Evolutionary conservation across 1,140 invertebrate genomes (phyloP).

Genomic region (Laupala kohalensis): DNA sequence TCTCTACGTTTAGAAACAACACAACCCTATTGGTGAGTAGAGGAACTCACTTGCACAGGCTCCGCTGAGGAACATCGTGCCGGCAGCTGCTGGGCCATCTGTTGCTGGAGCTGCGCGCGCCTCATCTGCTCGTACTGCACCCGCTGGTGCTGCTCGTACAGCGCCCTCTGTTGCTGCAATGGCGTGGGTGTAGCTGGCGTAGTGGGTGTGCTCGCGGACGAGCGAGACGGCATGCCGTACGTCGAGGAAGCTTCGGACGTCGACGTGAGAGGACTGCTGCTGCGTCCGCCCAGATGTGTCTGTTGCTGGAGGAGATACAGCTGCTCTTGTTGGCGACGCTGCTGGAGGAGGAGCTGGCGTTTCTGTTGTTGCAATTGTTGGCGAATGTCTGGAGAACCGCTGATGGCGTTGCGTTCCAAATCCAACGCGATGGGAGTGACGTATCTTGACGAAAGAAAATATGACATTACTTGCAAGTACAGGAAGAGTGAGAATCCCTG

Average conservation of each 20-base stretch:
- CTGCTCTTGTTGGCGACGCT: background rate
- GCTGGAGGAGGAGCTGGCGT: background rate
- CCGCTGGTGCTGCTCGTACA: background rate
- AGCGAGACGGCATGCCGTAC: background rate
- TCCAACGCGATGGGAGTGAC: background rate
- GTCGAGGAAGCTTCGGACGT: background rate
- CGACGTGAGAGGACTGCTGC: background rate
- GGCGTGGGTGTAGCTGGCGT: background rate
- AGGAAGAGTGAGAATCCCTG: too few relatives aligned
- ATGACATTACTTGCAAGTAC: too few relatives aligned
- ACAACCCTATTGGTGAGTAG: too few relatives aligned
- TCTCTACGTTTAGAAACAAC: too few relatives aligned
- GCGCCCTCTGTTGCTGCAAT: too few relatives aligned
- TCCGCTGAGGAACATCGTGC: background rate
- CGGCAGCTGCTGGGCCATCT: background rate
- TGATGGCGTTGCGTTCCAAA: background rate
- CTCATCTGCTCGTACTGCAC: too few relatives aligned
- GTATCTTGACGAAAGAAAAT: background rate
- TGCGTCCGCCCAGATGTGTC: background rate
- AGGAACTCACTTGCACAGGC: background rate
- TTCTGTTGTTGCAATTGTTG: slow-evolving; percentile 3
- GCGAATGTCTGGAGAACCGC: slow-evolving; percentile 4
- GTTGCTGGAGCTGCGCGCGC: slow-evolving; percentile 1
- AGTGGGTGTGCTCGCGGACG: background rate
- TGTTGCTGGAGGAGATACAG: background rate